phyloP scores from a whole-genome alignment of 2,888 invertebrate species.

The Drosophila diplacantha region DNA sequence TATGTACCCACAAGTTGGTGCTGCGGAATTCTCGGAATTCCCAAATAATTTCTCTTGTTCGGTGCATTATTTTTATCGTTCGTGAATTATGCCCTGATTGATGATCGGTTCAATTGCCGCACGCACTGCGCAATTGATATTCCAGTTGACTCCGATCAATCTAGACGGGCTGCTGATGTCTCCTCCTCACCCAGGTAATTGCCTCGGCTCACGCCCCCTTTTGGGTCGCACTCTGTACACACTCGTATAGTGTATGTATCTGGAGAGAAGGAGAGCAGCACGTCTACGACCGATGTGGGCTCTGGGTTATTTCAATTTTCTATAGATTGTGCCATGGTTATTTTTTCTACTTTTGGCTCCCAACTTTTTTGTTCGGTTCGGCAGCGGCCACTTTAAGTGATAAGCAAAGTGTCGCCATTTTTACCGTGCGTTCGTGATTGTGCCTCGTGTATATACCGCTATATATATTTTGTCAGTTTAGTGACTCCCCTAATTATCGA shows the following conservation, averaged over 20 bases:
- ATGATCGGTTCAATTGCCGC: conserved; percentile 35
- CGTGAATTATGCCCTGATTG: conserved; percentile 27
- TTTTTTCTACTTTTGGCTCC: conserved; percentile 30
- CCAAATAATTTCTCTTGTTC: conserved; percentile 27
- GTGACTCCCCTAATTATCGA: conserved; percentile 60
- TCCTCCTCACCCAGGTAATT: conserved; percentile 24
- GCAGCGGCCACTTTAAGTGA: conserved; percentile 60
- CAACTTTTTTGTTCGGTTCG: conserved; percentile 35
- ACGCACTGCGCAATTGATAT: conserved; percentile 36
- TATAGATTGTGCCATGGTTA: conserved; percentile 35
- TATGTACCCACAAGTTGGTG: background rate
- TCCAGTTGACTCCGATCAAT: conserved; percentile 37
- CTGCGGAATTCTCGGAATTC: conserved; percentile 25
- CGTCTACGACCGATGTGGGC: background rate
- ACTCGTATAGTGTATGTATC: background rate
- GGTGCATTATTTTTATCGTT: conserved; percentile 35
- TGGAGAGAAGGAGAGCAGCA: background rate
- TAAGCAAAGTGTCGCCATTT: conserved; percentile 65
- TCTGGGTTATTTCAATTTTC: conserved; percentile 25
- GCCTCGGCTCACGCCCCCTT: conserved; percentile 17
- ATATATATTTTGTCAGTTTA: conserved; percentile 28
- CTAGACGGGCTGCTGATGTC: conserved; percentile 12
- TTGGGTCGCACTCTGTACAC: background rate
- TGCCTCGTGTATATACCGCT: conserved; percentile 14
- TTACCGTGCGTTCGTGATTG: conserved; percentile 19